Conservation (phyloP, 2,888 invertebrate species). For the Andricus quercusramuli region DNA sequence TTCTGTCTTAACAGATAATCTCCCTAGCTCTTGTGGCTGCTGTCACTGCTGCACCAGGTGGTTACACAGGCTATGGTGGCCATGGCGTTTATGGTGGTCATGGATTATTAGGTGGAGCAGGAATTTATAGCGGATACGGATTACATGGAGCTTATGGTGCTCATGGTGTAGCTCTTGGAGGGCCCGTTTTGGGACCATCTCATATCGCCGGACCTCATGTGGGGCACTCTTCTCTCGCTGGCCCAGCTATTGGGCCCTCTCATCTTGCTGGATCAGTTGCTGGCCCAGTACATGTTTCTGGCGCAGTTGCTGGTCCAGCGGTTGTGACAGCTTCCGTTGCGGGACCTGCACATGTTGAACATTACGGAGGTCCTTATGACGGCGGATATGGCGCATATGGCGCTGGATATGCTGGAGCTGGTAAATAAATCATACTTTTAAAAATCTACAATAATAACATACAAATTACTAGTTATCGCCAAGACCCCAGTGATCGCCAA, state of each 20-base stretch:
- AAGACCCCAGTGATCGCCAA: too few species aligned
- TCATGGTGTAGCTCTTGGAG: conserved; percentile 71
- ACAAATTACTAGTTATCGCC: too few species aligned
- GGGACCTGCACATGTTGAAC: conserved; percentile 73
- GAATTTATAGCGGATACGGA: conserved; percentile 54
- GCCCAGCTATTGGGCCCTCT: conserved; percentile 72
- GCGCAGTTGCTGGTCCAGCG: conserved; percentile 74
- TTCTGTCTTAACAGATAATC: conserved; percentile 64
- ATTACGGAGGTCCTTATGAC: conserved; percentile 59
- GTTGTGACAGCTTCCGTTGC: conserved; percentile 72
- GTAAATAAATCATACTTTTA: neutral
- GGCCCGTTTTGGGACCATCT: conserved; percentile 68
- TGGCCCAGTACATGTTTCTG: conserved; percentile 73
- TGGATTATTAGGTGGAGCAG: conserved; percentile 54
- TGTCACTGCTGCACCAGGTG: conserved; percentile 57
- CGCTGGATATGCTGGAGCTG: conserved; percentile 1
- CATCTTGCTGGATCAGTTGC: conserved; percentile 72
- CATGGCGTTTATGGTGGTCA: conserved; percentile 60
- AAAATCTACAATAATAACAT: neutral
- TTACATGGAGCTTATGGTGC: conserved; percentile 56
- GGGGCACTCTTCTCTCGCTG: conserved; percentile 68
- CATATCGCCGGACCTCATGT: conserved; percentile 71
- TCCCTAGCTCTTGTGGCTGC: conserved; percentile 66
- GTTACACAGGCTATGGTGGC: conserved; percentile 53
- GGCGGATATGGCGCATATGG: conserved; percentile 56